phyloP scores from a whole-genome alignment of 2,888 invertebrate genomes.

The Ypsolopha scabrella region DNA sequence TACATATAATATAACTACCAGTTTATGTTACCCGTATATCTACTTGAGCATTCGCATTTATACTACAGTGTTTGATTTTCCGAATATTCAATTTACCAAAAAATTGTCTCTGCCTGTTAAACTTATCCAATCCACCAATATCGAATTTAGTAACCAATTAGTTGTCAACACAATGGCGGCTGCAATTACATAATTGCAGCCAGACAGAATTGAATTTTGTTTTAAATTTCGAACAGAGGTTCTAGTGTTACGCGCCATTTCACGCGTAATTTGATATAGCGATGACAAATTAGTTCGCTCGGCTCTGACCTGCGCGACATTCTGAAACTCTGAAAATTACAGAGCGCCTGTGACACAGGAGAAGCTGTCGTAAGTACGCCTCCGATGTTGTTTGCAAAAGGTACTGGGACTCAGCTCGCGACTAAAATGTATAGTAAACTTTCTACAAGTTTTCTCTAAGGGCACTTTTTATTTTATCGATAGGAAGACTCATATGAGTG shows the following conservation, averaged over 20 bases:
- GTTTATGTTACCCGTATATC: too few species aligned
- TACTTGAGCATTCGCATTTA: too few species aligned
- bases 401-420: neutral
- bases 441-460: too few species aligned
- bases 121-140: too few species aligned
- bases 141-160: slow-evolving; percentile 49
- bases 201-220: slow-evolving; percentile 53
- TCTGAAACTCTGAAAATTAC: slow-evolving; percentile 44
- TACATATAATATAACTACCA: too few species aligned
- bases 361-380: slow-evolving; percentile 8
- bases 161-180: slow-evolving; percentile 30
- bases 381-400: neutral
- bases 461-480: too few species aligned
- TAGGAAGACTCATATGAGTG: too few species aligned
- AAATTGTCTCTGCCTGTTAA: too few species aligned
- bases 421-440: too few species aligned
- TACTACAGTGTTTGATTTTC: too few species aligned
- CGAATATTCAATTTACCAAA: too few species aligned
- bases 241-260: slow-evolving; percentile 61
- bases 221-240: slow-evolving; percentile 44
- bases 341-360: slow-evolving; percentile 27
- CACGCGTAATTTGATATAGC: slow-evolving; percentile 66
- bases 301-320: slow-evolving; percentile 14
- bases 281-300: slow-evolving; percentile 60
- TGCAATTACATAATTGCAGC: slow-evolving; percentile 44